Percentiles rank a stretch among this genome's conserved stretches.
Evolutionary conservation across 2,888 invertebrate species (phyloP).

Genomic region (Heptascelio sp.): DNA sequence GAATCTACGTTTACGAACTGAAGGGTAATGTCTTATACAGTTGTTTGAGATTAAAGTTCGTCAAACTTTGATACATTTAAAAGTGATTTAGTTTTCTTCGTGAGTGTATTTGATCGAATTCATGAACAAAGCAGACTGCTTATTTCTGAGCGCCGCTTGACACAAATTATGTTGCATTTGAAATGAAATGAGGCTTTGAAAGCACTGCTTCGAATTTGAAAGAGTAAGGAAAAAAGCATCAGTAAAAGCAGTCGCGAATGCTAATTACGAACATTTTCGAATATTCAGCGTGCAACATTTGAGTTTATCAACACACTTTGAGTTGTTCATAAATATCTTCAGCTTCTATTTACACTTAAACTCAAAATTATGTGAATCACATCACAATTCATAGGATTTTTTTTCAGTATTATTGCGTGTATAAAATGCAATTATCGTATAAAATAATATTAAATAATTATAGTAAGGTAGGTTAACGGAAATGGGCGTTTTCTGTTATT

Average conservation of each 20-base stretch:
- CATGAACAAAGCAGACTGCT: not conserved
- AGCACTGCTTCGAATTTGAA: constrained; percentile 36
- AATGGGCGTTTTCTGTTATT: too few species aligned
- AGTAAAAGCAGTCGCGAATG: constrained; percentile 39
- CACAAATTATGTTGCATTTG: constrained; percentile 51
- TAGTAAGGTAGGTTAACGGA: too few species aligned
- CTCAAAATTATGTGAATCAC: constrained; percentile 64
- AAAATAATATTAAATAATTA: too few species aligned
- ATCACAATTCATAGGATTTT: constrained; percentile 28
- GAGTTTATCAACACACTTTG: constrained; percentile 38
- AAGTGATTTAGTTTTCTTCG: too few species aligned
- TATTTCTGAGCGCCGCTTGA: constrained; percentile 10
- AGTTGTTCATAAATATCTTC: constrained; percentile 75
- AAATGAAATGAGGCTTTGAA: constrained; percentile 54
- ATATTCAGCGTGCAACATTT: constrained; percentile 68
- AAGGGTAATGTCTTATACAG: too few species aligned
- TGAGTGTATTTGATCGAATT: constrained; percentile 37
- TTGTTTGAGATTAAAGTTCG: too few species aligned
- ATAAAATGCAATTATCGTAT: constrained; percentile 29
- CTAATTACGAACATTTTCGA: constrained; percentile 57
- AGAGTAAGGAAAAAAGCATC: constrained; percentile 28
- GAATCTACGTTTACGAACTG: too few species aligned
- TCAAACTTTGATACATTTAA: too few species aligned
- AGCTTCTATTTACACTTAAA: constrained; percentile 72
- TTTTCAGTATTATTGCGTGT: constrained; percentile 15